phyloP scores from a whole-genome alignment of 2,113 vertebrate species.

The Rafetus swinhoei region DNA sequence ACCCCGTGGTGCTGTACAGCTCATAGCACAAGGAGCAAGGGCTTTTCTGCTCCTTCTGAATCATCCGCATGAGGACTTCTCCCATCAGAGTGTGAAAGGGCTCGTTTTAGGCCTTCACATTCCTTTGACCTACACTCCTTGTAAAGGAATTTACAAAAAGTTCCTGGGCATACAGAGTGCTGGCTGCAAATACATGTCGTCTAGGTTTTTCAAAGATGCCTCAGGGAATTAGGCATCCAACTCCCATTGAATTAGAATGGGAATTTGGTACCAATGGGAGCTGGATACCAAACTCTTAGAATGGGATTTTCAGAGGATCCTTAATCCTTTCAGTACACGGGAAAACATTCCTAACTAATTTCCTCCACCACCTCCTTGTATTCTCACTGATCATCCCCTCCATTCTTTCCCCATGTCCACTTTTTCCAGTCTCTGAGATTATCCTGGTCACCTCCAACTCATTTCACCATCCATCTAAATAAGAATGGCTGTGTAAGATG shows the following conservation, averaged over 20 bases:
- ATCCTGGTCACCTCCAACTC: not conserved
- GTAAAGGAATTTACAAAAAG: not conserved
- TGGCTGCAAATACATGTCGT: not conserved
- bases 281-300: not conserved
- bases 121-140: not conserved
- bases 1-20: not conserved
- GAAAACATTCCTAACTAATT: not conserved
- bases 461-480: not conserved
- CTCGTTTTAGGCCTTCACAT: not conserved
- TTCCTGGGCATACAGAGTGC: not conserved
- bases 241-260: not conserved
- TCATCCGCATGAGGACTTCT: not conserved
- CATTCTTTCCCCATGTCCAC: not conserved
- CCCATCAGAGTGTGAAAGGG: not conserved
- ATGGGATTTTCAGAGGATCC: not conserved
- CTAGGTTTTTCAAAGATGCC: not conserved
- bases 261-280: not conserved
- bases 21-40: not conserved
- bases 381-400: not conserved
- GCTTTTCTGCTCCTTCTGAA: not conserved
- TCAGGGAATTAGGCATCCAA: not conserved
- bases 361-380: not conserved
- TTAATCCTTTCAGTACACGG: not conserved
- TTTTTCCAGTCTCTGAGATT: not conserved
- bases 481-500: accelerated